phyloP scores from a whole-genome alignment of 2,113 vertebrate species.

The Tautogolabrus adspersus region DNA sequence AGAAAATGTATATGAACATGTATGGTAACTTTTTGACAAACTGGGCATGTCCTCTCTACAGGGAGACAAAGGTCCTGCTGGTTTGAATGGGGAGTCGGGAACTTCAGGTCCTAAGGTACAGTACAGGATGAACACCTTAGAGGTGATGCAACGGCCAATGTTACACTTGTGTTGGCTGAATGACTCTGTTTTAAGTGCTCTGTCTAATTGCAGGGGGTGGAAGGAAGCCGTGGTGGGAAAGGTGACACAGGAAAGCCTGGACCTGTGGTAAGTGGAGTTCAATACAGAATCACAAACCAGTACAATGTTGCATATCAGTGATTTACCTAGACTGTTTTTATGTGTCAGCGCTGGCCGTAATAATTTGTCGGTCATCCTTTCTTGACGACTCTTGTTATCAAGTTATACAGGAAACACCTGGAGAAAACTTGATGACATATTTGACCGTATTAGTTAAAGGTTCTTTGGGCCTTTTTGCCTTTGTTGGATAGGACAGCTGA shows the following conservation, averaged over 20 bases:
- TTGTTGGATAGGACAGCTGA: too few species aligned
- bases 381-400: too few species aligned
- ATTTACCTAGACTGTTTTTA: too few species aligned
- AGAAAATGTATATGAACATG: background rate
- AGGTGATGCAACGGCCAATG: background rate
- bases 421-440: too few species aligned
- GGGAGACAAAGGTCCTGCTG: slow-evolving; percentile 82
- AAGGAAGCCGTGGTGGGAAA: slow-evolving; percentile 77
- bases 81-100: slow-evolving; percentile 75
- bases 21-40: background rate
- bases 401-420: too few species aligned
- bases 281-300: too few species aligned
- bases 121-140: background rate
- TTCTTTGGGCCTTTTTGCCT: too few species aligned
- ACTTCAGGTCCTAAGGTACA: slow-evolving; percentile 78
- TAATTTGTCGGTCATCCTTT: too few species aligned
- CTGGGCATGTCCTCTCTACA: slow-evolving; percentile 42
- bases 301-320: too few species aligned
- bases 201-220: slow-evolving; percentile 73
- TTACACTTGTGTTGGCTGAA: background rate
- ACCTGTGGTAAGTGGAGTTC: slow-evolving; percentile 66
- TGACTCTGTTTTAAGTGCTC: background rate
- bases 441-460: too few species aligned
- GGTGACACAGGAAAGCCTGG: slow-evolving; percentile 81
- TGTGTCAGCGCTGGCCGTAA: too few species aligned